phyloP scores from a whole-genome alignment of 1,140 invertebrate species.

The Macrosteles quadrilineatus region DNA sequence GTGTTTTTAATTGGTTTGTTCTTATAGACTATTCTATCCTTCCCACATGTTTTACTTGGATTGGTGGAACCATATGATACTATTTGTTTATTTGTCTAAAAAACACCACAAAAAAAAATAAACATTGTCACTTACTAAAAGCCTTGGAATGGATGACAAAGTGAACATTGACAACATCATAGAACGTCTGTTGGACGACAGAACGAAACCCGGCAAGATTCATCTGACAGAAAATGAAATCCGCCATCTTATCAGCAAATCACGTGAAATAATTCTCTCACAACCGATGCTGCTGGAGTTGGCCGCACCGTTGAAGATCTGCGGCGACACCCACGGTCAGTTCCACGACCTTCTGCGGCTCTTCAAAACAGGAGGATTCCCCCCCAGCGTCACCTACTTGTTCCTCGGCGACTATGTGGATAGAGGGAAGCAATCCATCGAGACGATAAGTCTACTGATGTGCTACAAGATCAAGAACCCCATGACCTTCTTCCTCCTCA shows the following conservation, averaged over 20 bases:
- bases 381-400: constrained; percentile 93
- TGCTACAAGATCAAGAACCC: constrained; percentile 97
- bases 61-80: too few species aligned
- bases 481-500: constrained; percentile 86
- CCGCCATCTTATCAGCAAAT: constrained; percentile 30
- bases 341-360: constrained; percentile 89
- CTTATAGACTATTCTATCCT: too few species aligned
- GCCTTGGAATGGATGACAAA: constrained; percentile 86
- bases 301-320: constrained; percentile 60
- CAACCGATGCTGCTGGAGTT: constrained; percentile 64
- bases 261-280: constrained; percentile 65
- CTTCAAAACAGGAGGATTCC: constrained; percentile 96
- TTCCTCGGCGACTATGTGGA: constrained; percentile 95
- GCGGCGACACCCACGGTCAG: constrained; percentile 77
- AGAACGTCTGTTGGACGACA: constrained; percentile 85
- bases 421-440: constrained; percentile 81
- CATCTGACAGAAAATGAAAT: constrained; percentile 70
- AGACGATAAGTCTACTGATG: constrained; percentile 82
- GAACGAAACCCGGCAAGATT: constrained; percentile 68
- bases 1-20: too few species aligned
- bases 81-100: too few species aligned
- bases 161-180: constrained; percentile 95
- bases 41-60: too few species aligned
- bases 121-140: too few species aligned
- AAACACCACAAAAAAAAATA: too few species aligned